phyloP scores from a whole-genome alignment of 2,113 vertebrate genomes.

The Gambusia affinis region DNA sequence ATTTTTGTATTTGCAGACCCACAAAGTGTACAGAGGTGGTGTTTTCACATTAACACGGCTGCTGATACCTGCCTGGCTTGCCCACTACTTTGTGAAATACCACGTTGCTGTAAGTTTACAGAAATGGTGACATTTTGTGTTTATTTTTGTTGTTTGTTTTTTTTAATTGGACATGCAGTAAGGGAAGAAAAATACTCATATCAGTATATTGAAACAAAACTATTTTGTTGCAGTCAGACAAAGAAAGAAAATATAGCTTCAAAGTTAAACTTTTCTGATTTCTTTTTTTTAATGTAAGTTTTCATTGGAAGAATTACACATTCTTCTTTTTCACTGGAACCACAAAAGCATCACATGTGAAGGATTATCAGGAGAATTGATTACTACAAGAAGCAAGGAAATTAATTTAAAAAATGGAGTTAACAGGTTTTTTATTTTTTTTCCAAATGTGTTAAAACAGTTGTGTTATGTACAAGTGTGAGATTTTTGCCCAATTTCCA shows the following conservation, averaged over 20 bases:
- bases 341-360: too few relatives aligned
- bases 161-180: not conserved
- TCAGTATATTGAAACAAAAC: not conserved
- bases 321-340: too few relatives aligned
- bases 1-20: slow-evolving; percentile 76
- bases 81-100: slow-evolving; percentile 88
- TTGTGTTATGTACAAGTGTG: too few relatives aligned
- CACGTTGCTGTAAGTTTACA: slow-evolving; percentile 84
- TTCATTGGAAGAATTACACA: too few relatives aligned
- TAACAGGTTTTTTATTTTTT: too few relatives aligned
- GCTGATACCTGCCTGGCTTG: slow-evolving; percentile 85
- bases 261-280: not conserved
- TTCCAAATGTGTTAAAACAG: too few relatives aligned
- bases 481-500: too few relatives aligned
- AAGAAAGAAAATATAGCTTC: not conserved
- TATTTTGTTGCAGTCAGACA: not conserved
- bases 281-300: too few relatives aligned
- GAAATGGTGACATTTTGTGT: not conserved
- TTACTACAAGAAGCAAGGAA: too few relatives aligned
- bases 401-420: too few relatives aligned
- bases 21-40: slow-evolving; percentile 79
- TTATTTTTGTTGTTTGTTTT: not conserved
- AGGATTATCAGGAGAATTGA: too few relatives aligned
- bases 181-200: not conserved
- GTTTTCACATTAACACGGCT: slow-evolving; percentile 75